Evolutionary conservation across 2,113 vertebrate genomes (phyloP).

Genomic region (Gymnogyps californianus): DNA sequence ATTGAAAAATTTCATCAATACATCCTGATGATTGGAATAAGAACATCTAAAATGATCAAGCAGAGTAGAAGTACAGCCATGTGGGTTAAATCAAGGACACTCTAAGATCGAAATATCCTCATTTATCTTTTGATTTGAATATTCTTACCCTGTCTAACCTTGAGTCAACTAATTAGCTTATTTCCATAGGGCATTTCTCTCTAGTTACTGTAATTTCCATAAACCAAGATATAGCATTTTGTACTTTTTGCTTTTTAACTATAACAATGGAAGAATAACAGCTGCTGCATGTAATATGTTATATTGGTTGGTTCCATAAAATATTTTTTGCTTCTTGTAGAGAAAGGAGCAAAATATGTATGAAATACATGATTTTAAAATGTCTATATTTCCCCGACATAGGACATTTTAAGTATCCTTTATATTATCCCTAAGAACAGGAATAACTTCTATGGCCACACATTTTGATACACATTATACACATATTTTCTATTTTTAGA

Average conservation of each 20-base stretch:
- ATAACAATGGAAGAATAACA: neutral
- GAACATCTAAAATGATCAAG: neutral
- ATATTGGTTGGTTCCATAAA: neutral
- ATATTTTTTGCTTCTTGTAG: neutral
- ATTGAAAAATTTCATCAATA: neutral
- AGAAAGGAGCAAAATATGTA: neutral
- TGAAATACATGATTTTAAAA: neutral
- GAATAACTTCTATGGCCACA: neutral
- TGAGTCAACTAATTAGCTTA: neutral
- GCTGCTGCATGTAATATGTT: neutral
- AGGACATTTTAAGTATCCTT: neutral
- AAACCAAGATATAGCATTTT: neutral
- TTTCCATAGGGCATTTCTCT: neutral
- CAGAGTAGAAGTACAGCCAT: neutral
- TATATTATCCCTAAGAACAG: neutral
- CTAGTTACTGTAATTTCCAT: neutral
- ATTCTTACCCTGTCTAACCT: neutral
- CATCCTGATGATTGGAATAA: neutral
- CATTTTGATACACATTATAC: neutral
- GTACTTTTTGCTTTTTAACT: neutral
- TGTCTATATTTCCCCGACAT: neutral
- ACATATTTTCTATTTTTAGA: neutral
- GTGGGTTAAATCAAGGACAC: neutral
- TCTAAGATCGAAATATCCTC: neutral
- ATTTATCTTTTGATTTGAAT: neutral